Evolutionary conservation across 2,888 invertebrate genomes (phyloP), one percentile per base, ranked within the genome.

Genomic region (Trichopoda pennipes): DNA sequence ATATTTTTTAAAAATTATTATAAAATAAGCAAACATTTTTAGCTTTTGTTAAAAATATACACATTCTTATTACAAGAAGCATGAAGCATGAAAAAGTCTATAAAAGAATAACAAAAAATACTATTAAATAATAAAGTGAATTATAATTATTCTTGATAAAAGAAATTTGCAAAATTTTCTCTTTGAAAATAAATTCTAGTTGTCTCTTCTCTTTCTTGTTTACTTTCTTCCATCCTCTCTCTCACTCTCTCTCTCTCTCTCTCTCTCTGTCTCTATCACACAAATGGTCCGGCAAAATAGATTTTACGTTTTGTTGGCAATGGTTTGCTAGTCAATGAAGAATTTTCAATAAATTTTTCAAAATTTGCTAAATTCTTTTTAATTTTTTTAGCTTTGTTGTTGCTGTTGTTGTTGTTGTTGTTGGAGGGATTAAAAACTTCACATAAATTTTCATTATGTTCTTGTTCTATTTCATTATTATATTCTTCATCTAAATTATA

Each of bases 401-500:
- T 81, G 84, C 21, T 85, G 32, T 38, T 55, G 38, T 86, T 81
- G 84, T 23, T 85, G 32, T 35, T 28, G 28, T 28, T 28, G 28
- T 6, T 55, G 28, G 81, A 61, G n/a, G 84, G 77, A 35, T 85
- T 85, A 16, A 84, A 76, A 3, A 81, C 84, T 44, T 84, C 85
- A 74, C 80, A 76, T 16, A 81, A 35, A 7, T n/a, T 44, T n/a
- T 76, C 72, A 10, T 58, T 49, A 10, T 83, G 58, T n/a, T 79
- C 64, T 35, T 61, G 32, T 9, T 80, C 75, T 14, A 76, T 47
- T 75, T 84, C 82, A 75, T 82, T 79, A 4, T 86, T 86, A 73
- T 90, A 91, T 61, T 91, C 91, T 61, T 90, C 90, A 84, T 91
- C 91, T 42, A 91, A 82, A 85, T 91, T 91, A 76, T 91, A 91